These are phyloP conservation scores for Agrochola circellaris DNA, from an alignment of 2,888 invertebrate species.

Conservation along the genomic window DNA sequence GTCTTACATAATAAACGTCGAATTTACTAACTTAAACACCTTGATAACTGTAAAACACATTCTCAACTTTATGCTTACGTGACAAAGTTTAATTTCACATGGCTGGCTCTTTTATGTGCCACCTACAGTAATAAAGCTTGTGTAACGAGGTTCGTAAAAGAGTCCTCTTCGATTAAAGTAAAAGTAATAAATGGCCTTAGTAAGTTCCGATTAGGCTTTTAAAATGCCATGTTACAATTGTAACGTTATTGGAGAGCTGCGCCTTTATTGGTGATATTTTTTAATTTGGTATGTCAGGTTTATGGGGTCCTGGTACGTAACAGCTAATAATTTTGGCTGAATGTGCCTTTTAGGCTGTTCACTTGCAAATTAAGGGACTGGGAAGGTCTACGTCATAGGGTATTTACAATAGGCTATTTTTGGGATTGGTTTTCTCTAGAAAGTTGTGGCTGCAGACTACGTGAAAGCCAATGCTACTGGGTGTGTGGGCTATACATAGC, in stretches of 20 bases:
- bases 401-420: not conserved
- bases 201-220: slow-evolving; percentile 72
- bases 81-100: slow-evolving; percentile 56
- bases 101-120: slow-evolving; percentile 68
- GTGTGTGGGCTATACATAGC: not conserved
- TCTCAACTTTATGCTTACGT: slow-evolving; percentile 37
- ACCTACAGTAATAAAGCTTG: slow-evolving; percentile 74
- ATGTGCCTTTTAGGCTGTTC: slow-evolving; percentile 26
- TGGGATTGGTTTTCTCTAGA: slow-evolving; percentile 1
- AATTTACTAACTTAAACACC: slow-evolving; percentile 66
- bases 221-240: slow-evolving; percentile 61
- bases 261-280: slow-evolving; percentile 58
- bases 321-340: slow-evolving; percentile 42
- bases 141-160: slow-evolving; percentile 73
- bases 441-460: not conserved
- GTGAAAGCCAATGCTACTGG: not conserved
- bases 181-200: slow-evolving; percentile 74
- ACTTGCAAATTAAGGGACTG: slow-evolving; percentile 37
- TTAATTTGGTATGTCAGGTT: slow-evolving; percentile 50
- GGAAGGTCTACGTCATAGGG: not conserved
- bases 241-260: slow-evolving; percentile 47
- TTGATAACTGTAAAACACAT: slow-evolving; percentile 31
- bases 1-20: slow-evolving; percentile 71
- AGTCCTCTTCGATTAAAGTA: slow-evolving; percentile 76
- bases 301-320: slow-evolving; percentile 37